These are phyloP conservation scores for Equus quagga DNA, from an alignment of 2,113 vertebrate genomes.

Conservation along the genomic window DNA sequence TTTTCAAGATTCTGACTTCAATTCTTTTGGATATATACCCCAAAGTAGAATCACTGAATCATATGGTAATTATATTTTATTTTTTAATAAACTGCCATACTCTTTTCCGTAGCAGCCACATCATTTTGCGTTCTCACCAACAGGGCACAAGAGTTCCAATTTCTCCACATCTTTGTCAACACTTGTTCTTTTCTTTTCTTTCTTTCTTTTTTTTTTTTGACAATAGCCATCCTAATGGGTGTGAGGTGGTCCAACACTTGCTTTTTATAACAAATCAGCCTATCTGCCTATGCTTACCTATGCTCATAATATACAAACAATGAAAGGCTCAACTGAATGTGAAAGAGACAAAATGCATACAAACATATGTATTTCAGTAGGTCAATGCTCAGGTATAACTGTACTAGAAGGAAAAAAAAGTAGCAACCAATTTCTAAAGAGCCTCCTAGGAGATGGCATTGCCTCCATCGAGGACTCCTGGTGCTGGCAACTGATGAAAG, in stretches of 20 bases:
- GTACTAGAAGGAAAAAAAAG: background rate
- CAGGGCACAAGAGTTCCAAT: background rate
- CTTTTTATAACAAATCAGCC: background rate
- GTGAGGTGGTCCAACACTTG: background rate
- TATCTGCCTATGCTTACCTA: background rate
- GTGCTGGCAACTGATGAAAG: background rate
- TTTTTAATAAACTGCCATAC: background rate
- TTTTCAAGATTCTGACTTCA: background rate
- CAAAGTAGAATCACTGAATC: background rate
- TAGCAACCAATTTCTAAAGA: background rate
- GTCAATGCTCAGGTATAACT: background rate
- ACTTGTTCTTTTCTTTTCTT: background rate
- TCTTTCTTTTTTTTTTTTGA: background rate
- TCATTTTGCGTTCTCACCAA: background rate
- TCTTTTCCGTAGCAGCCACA: background rate
- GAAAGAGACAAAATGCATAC: background rate
- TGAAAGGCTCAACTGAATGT: background rate
- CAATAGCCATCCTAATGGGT: background rate
- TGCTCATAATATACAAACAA: background rate
- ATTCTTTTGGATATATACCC: background rate
- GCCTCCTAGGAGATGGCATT: background rate
- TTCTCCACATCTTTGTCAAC: background rate
- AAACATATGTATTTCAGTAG: background rate
- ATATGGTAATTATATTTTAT: background rate
- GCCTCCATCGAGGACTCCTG: background rate